Conservation (phyloP, 92 coral and sea anemone genomes). For the Palythoa heliodiscus region DNA sequence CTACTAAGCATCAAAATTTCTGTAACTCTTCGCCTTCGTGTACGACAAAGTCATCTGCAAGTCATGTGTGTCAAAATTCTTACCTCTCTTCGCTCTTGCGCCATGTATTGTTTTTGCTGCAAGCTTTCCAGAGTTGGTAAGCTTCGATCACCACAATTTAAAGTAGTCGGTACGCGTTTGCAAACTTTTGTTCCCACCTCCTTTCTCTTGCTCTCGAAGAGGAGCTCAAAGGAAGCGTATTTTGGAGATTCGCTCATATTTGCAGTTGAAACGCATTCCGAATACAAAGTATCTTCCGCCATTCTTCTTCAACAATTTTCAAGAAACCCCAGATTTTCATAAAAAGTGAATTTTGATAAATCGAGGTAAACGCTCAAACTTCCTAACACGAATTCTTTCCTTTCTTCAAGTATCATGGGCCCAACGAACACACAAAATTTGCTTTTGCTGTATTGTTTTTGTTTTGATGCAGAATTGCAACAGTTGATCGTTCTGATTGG, state of each 20-base stretch:
- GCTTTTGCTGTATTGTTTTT: slow-evolving; percentile 10
- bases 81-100: slow-evolving; percentile 38
- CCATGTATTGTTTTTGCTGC: slow-evolving; percentile 16
- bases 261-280: slow-evolving; percentile 2
- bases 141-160: not conserved
- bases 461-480: slow-evolving; percentile 43
- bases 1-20: not conserved
- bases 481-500: slow-evolving; percentile 5
- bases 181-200: not conserved
- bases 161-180: not conserved
- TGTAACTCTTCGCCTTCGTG: not conserved
- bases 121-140: slow-evolving; percentile 28
- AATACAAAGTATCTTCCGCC: not conserved
- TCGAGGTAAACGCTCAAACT: not conserved
- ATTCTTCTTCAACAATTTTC: not conserved
- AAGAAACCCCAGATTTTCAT: too few species aligned
- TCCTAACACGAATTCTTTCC: not conserved
- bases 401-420: not conserved
- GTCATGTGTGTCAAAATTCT: not conserved
- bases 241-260: slow-evolving; percentile 1
- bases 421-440: not conserved
- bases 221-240: slow-evolving; percentile 31
- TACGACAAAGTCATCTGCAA: not conserved
- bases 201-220: not conserved
- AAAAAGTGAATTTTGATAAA: not conserved